Evolutionary conservation across 2,888 invertebrate genomes (phyloP).

Genomic region (Pachymerium ferrugineum): DNA sequence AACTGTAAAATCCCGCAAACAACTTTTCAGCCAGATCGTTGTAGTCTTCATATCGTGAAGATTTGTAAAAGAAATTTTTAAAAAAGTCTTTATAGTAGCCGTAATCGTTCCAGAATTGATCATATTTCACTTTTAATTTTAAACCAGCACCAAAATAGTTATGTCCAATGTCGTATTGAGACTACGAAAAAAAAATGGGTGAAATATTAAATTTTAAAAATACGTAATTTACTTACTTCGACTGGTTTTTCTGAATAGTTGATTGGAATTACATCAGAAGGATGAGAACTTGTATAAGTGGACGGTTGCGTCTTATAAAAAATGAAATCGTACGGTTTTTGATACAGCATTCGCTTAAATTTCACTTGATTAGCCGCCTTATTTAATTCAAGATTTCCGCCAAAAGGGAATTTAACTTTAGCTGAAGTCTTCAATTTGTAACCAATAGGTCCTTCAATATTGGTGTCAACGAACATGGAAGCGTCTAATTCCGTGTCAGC

Average conservation of each 20-base stretch:
- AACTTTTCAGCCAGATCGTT: slow-evolving; percentile 18
- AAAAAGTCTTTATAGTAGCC: slow-evolving; percentile 20
- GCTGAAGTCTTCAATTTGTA: slow-evolving; percentile 23
- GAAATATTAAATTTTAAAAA: background rate
- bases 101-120: slow-evolving; percentile 31
- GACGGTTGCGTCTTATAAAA: slow-evolving; percentile 23
- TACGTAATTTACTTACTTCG: slow-evolving; percentile 14
- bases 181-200: background rate
- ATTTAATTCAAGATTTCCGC: slow-evolving; percentile 18
- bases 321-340: slow-evolving; percentile 32
- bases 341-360: slow-evolving; percentile 30
- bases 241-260: slow-evolving; percentile 30
- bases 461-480: slow-evolving; percentile 23
- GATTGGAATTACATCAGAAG: background rate
- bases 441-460: slow-evolving; percentile 18
- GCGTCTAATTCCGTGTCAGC: background rate
- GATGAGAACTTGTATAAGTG: background rate
- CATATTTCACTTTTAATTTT: background rate
- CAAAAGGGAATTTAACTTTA: slow-evolving; percentile 34
- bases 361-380: slow-evolving; percentile 28
- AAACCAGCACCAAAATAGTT: slow-evolving; percentile 34
- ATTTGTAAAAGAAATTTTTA: slow-evolving; percentile 31
- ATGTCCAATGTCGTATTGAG: slow-evolving; percentile 29
- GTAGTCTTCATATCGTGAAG: slow-evolving; percentile 29
- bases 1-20: slow-evolving; percentile 12